Evolutionary conservation across 2,113 vertebrate species (phyloP).

Genomic region (Halichoerus grypus): DNA sequence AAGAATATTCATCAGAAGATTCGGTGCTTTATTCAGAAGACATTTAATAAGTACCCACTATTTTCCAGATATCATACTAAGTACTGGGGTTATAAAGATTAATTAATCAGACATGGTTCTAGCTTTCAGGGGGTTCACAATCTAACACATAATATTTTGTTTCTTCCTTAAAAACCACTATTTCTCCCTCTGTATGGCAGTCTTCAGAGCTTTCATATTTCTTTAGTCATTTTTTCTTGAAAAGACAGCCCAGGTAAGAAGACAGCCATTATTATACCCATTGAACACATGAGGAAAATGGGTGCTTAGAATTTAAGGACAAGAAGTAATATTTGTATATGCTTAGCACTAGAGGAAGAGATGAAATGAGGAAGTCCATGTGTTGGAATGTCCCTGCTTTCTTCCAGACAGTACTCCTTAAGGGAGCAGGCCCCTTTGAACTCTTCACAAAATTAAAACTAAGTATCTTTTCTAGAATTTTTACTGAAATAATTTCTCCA

Average conservation of each 20-base stretch:
- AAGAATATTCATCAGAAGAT: not conserved
- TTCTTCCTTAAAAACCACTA: not conserved
- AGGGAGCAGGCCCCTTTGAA: not conserved
- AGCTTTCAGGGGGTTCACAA: not conserved
- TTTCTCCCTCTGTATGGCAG: not conserved
- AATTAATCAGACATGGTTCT: not conserved
- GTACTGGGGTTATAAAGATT: not conserved
- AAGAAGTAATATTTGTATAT: not conserved
- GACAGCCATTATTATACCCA: not conserved
- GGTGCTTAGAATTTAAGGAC: not conserved
- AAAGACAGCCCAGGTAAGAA: not conserved
- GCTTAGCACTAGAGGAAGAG: not conserved
- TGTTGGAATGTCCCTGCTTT: not conserved
- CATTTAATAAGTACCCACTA: not conserved
- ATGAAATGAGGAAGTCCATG: not conserved
- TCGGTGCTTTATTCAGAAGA: not conserved
- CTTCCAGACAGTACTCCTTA: not conserved
- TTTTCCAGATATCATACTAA: not conserved
- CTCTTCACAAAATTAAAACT: not conserved
- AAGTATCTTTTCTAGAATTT: conserved; percentile 5
- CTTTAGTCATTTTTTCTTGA: not conserved
- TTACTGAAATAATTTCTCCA: conserved; percentile 32
- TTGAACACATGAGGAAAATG: not conserved
- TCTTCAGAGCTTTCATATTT: not conserved
- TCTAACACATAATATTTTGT: not conserved